A percentile compares a stretch with the other conserved stretches of the same genome.
phyloP scores from a whole-genome alignment of 1,140 invertebrate species.

The Scaptomyza hsui region DNA sequence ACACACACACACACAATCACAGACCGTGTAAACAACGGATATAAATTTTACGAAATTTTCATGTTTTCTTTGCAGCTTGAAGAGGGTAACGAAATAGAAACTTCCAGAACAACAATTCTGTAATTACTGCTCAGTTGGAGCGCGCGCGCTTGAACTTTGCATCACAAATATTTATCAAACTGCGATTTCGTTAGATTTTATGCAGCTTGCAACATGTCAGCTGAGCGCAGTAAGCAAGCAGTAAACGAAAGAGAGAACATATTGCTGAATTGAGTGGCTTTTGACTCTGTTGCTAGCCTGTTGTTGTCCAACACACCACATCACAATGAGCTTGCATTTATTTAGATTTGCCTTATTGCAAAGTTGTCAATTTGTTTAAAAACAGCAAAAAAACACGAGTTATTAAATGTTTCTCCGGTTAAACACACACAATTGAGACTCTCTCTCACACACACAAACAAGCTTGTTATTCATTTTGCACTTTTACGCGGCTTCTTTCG shows the following conservation, averaged over 20 bases:
- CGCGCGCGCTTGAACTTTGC: constrained; percentile 56
- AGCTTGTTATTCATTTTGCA: constrained; percentile 5
- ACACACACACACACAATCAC: neutral
- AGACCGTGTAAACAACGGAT: constrained; percentile 37
- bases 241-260: constrained; percentile 37
- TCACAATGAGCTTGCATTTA: constrained; percentile 66
- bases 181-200: constrained; percentile 38
- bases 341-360: constrained; percentile 41
- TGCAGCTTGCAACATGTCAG: constrained; percentile 72
- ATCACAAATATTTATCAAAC: constrained; percentile 64
- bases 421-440: constrained; percentile 1
- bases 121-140: constrained; percentile 21
- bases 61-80: constrained; percentile 15
- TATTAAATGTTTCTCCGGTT: constrained; percentile 42
- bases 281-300: constrained; percentile 69
- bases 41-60: constrained; percentile 26
- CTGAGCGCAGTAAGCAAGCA: constrained; percentile 49
- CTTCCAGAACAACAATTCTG: constrained; percentile 61
- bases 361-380: constrained; percentile 24
- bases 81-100: constrained; percentile 45
- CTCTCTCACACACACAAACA: constrained; percentile 1
- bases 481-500: constrained; percentile 39
- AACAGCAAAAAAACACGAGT: constrained; percentile 21
- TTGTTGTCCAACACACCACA: constrained; percentile 47
- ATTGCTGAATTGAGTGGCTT: constrained; percentile 61